phyloP scores from a whole-genome alignment of 2,888 invertebrate genomes.

The Leucophora obtusa region DNA sequence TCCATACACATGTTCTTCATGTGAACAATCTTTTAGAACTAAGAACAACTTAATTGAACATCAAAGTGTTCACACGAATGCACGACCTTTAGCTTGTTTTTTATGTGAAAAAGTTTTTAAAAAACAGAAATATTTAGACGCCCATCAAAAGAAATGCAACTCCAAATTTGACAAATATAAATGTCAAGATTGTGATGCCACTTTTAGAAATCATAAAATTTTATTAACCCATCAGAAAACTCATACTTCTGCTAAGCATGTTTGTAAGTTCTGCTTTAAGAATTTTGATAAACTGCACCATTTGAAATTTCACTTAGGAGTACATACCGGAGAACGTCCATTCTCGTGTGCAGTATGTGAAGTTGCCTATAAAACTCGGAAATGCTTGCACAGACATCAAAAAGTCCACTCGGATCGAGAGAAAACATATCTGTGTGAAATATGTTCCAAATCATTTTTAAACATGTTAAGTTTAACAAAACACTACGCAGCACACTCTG shows the following conservation, averaged over 20 bases:
- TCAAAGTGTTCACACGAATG: not conserved
- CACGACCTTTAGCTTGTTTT: not conserved
- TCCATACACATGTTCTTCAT: not conserved
- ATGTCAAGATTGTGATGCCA: not conserved
- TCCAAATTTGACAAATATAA: too few species aligned
- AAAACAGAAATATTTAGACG: not conserved
- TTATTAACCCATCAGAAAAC: not conserved
- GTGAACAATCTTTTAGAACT: not conserved
- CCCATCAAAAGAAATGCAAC: too few species aligned
- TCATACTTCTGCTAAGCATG: not conserved
- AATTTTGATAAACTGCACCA: not conserved
- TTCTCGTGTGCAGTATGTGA: not conserved
- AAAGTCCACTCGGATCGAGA: not conserved
- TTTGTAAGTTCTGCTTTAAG: not conserved
- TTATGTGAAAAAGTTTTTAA: not conserved
- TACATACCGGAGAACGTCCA: not conserved
- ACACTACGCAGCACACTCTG: not conserved
- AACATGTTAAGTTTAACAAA: not conserved
- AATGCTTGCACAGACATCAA: not conserved
- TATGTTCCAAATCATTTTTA: not conserved
- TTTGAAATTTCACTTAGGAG: not conserved
- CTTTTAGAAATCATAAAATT: not conserved
- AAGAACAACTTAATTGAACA: not conserved
- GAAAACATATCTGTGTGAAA: not conserved
- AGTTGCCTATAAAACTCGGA: not conserved